Base-by-base conservation (phyloP, 2,113 vertebrate genomes). In the Rallus limicola region DNA sequence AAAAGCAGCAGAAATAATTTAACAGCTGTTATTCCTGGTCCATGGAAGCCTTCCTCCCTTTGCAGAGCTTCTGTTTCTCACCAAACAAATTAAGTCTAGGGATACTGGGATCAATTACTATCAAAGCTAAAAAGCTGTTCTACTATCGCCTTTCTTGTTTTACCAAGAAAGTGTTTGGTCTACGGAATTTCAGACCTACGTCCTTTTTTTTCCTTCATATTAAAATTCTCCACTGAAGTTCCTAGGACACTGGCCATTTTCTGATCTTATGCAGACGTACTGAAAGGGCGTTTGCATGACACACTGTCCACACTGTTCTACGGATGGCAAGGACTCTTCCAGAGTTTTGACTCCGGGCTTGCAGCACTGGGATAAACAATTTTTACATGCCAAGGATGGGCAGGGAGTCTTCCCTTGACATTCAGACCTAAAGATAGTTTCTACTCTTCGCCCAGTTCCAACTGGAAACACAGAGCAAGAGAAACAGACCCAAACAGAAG, bases 1-100 rank as follows among this genome's bases (percentile, higher is more conserved):
- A 89, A 87, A 89, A 82, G 12, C 26, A 82, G 53, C 50, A 90
- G 65, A 92, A 94, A 82, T 87, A 77, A 83, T 86, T 93, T 82
- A 92, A 77, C 50, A 58, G 82, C 50, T 94, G 78, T 85, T 94
- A 74, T 34, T 93, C 26, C 62, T 69, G 26, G 17, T 80, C 55
- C 46, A 50, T 5, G 31, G 31, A 91, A 93, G 59, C 34, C 85
- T 88, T 80, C 82, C 7, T 67, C 25, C 17, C 46, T 70, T 63
- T 55, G 31, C 62, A 87, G 26, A 88, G 89, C 29, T 79, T 82
- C 36, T 44, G 31, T 64, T 87, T 92, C 87, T 91, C n/a, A 91
- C 10, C 50, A 86, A 82, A 75, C 20, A 68, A 89, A 85, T 20
- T 29, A 48, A 77, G 65, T 36, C 38, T 67, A 34, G 9, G 28